Base-by-base conservation (phyloP, 2,113 vertebrate species). In the Oenanthe oenanthe region DNA sequence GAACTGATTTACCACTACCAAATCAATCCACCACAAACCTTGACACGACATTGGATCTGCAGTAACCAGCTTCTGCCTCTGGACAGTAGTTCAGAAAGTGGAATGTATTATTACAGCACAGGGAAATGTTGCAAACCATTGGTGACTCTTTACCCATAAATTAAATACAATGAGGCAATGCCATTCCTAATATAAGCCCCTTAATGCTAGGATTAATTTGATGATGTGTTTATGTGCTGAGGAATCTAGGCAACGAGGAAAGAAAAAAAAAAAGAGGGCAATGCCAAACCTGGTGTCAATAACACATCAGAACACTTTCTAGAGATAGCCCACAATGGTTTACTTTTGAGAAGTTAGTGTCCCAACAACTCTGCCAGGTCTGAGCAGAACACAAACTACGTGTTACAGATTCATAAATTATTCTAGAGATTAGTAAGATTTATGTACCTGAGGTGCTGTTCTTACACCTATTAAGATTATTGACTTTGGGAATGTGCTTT, bases 341-440 rank as follows among this genome's bases (percentile, higher is more conserved):
- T 84, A 38, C 40, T 85, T 86, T 20, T 73, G 43, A 92, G 87
- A 89, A 91, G 70, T 80, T 85, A 88, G 45, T 94, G 73, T 31
- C n/a, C 60, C 22, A 71, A 54, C 17, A 77, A 36, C 20, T 43
- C 62, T 81, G 60, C 79, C 79, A 74, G 70, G 40, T 26, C 42
- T 48, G 65, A 92, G 28, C 48, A 88, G 51, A 67, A 38, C 63
- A 72, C 40, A 75, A 58, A 89, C 84, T 78, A 40, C 16, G 9
- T 50, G 53, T n/a, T 82, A 54, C 7, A 63, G 65, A 88, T 80
- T 45, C 48, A 60, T 75, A 80, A 86, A 67, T 86, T 90, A 89
- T 77, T 51, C 26, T 57, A 51, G 75, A 78, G 60, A 45, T 31
- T 58, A 28, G 22, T 14, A 58, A 76, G 26, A 79, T 86, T 94